Percentiles rank a stretch among this genome's conserved stretches.
Conservation (phyloP, 2,797 vertebrate genomes). For the Balearica regulorum region DNA sequence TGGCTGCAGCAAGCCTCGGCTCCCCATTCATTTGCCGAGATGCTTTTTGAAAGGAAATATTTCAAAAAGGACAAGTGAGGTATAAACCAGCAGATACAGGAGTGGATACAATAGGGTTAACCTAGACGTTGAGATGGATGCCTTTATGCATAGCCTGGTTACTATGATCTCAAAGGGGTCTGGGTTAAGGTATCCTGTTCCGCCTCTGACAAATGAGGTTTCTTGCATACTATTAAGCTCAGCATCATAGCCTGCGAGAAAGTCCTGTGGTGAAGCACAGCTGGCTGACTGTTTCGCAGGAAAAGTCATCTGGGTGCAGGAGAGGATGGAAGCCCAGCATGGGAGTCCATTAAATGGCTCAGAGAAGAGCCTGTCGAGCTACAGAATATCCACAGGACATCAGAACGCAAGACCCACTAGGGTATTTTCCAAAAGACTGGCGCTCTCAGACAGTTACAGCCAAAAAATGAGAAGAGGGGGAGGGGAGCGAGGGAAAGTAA, state of each 20-base stretch:
- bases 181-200: neutral
- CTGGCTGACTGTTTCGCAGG: neutral
- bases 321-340: neutral
- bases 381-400: neutral
- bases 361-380: neutral
- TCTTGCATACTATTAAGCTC: neutral
- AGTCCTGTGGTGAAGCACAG: neutral
- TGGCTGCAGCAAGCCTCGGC: neutral
- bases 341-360: neutral
- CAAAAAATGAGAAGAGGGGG: neutral
- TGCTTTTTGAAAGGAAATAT: neutral
- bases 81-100: neutral
- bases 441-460: neutral
- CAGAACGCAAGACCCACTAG: neutral
- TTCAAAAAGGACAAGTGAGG: neutral
- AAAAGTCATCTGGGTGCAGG: neutral
- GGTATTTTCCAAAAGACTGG: neutral
- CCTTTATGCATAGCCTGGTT: neutral
- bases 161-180: neutral
- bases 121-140: fast-evolving
- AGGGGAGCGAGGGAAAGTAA: neutral
- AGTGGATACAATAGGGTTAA: neutral
- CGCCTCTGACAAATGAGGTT: neutral
- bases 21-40: neutral
- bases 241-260: neutral